Conservation (phyloP, 2,113 vertebrate genomes). For the Eleginops maclovinus region DNA sequence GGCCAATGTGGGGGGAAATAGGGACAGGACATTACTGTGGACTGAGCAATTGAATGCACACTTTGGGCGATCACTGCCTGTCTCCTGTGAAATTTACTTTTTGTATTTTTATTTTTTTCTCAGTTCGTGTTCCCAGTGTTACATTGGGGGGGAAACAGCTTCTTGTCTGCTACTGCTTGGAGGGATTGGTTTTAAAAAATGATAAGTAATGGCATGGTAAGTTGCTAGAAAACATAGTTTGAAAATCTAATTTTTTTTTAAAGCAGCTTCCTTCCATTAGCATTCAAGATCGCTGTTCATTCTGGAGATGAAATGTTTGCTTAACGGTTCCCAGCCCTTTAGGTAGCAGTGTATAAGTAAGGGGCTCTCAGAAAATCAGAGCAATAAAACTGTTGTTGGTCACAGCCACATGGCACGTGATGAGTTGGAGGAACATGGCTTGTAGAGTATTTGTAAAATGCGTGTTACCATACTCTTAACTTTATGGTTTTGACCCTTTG, state of each 20-base stretch:
- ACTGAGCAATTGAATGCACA: constrained; percentile 71
- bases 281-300: constrained; percentile 36
- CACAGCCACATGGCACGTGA: background rate
- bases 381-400: constrained; percentile 31
- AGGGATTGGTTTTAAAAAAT: constrained; percentile 13
- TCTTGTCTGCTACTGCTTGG: constrained; percentile 44
- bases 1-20: constrained; percentile 2
- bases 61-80: constrained; percentile 67
- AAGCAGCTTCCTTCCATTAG: constrained; percentile 46
- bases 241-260: constrained; percentile 33
- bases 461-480: constrained; percentile 49
- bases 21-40: constrained; percentile 55
- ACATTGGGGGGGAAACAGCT: constrained; percentile 43
- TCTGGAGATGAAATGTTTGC: constrained; percentile 14
- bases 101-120: constrained; percentile 46
- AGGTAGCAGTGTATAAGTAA: constrained; percentile 29
- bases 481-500: constrained; percentile 64
- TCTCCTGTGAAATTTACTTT: constrained; percentile 68
- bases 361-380: constrained; percentile 1
- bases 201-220: constrained; percentile 67
- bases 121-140: constrained; percentile 50
- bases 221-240: constrained; percentile 68
- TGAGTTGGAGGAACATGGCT: constrained; percentile 25
- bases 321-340: constrained; percentile 34
- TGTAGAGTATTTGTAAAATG: constrained; percentile 57